phyloP scores from a whole-genome alignment of 2,888 invertebrate genomes.

The Corbicula japonica region DNA sequence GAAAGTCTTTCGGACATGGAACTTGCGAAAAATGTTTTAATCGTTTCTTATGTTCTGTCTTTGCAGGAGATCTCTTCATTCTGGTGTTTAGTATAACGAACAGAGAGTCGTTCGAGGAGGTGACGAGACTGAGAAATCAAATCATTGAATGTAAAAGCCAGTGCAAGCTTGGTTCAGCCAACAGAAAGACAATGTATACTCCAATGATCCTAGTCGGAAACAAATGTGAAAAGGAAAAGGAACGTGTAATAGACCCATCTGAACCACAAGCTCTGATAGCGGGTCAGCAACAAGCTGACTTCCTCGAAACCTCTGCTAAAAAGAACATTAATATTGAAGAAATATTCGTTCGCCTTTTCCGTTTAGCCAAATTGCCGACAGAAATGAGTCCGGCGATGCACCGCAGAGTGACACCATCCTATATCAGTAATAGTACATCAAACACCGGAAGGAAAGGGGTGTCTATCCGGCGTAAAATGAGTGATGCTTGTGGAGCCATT shows the following conservation, averaged over 20 bases:
- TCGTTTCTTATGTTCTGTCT: conserved; percentile 17
- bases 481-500: conserved; percentile 95
- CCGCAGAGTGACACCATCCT: conserved; percentile 90
- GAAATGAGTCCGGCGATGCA: conserved; percentile 95
- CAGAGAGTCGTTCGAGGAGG: conserved; percentile 84
- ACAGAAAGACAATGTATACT: conserved; percentile 87
- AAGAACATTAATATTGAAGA: conserved; percentile 93
- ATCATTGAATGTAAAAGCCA: conserved; percentile 84
- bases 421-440: conserved; percentile 71
- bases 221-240: conserved; percentile 93
- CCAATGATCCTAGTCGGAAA: conserved; percentile 96
- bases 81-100: conserved; percentile 84
- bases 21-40: too few relatives aligned
- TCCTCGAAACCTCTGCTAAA: conserved; percentile 94
- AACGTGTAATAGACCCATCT: conserved; percentile 91
- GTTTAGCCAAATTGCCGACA: conserved; percentile 93
- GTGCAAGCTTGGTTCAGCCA: conserved; percentile 86
- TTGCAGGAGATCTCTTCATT: conserved; percentile 88
- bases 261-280: conserved; percentile 93
- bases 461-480: conserved; percentile 93
- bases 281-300: conserved; percentile 92
- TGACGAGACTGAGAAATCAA: conserved; percentile 82
- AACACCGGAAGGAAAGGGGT: conserved; percentile 87
- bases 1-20: too few relatives aligned
- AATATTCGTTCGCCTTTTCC: conserved; percentile 94